Evolutionary conservation across 2,888 invertebrate genomes (phyloP), one percentile per base, ranked within the genome.

Genomic region (Syrista parreyssii): DNA sequence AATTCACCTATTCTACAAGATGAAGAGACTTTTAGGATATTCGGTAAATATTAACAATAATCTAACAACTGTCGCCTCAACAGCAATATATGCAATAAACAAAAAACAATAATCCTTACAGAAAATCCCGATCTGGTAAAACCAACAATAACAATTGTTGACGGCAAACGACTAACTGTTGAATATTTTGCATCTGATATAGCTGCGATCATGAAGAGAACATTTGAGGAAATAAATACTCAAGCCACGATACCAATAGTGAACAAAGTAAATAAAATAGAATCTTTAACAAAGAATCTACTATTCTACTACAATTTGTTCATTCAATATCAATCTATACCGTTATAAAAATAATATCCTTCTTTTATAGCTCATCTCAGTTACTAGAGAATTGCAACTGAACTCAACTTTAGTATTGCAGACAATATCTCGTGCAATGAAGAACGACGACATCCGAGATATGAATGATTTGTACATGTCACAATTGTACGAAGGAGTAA

Each of bases 381-480:
- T 89, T 40, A 81, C 88, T 0, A 86, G 90, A 34, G 91, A 91
- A 79, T 81, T 91, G 31, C 78, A 90, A 4, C 69, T 91, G 15
- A 91, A 91, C 74, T 80, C 86, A 35, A 86, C 86, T 36, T 76
- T 82, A 32, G 89, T 89, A 12, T 82, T 91, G 11, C 82, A 87
- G 76, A 89, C 88, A n/a, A 90, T 91, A 75, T 87, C 86, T 15
- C 82, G 85, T 76, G 88, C 87, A 6, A 87, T 91, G 86, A 89
- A 86, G 36, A 91, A 90, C 79, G 91, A 91, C 76, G 91, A 91
- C 72, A 86, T 91, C 34, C 85, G 90, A 34, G 91, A 91, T 75
- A 91, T 91, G 91, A 91, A 91, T 76, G 91, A 91, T 40, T 76
- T 89, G 12, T 91, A 91, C 79, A 86, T 90, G 68, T 90, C 91